phyloP scores from a whole-genome alignment of 1,140 invertebrate genomes.

The Muscidifurax raptorellus region DNA sequence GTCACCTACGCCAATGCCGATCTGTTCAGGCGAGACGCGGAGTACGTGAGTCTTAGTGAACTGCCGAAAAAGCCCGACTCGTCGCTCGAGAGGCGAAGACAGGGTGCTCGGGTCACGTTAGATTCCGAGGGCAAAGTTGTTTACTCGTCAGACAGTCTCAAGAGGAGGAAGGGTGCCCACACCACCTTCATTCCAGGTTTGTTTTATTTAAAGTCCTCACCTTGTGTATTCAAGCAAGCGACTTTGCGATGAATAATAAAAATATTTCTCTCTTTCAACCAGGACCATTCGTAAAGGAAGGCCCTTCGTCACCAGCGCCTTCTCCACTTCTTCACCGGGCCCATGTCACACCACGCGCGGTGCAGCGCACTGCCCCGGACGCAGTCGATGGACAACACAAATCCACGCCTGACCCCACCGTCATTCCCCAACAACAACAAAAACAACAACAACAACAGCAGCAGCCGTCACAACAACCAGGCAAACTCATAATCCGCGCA shows the following conservation, averaged over 20 bases:
- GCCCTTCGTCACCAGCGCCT: conserved; percentile 65
- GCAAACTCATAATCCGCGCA: conserved; percentile 81
- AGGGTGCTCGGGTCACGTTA: conserved; percentile 88
- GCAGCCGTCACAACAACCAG: conserved; percentile 72
- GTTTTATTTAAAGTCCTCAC: background rate
- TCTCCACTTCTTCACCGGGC: conserved; percentile 73
- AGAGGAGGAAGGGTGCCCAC: conserved; percentile 86
- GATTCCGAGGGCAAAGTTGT: conserved; percentile 93
- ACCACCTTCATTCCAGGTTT: conserved; percentile 88
- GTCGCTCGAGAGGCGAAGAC: conserved; percentile 77
- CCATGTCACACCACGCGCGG: conserved; percentile 69
- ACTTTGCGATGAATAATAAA: background rate
- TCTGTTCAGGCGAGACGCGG: conserved; percentile 77
- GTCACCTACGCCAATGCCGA: conserved; percentile 70
- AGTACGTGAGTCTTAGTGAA: conserved; percentile 89
- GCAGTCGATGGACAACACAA: conserved; percentile 72
- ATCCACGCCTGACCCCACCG: conserved; percentile 56
- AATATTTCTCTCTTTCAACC: background rate
- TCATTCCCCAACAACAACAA: conserved; percentile 50
- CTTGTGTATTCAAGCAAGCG: background rate
- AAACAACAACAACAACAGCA: background rate
- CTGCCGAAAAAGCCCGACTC: conserved; percentile 78
- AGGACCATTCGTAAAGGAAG: conserved; percentile 73
- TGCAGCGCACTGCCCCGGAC: conserved; percentile 67
- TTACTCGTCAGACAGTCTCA: conserved; percentile 91